Conservation (phyloP, 1,140 invertebrate genomes). For the Euglossa dilemma region DNA sequence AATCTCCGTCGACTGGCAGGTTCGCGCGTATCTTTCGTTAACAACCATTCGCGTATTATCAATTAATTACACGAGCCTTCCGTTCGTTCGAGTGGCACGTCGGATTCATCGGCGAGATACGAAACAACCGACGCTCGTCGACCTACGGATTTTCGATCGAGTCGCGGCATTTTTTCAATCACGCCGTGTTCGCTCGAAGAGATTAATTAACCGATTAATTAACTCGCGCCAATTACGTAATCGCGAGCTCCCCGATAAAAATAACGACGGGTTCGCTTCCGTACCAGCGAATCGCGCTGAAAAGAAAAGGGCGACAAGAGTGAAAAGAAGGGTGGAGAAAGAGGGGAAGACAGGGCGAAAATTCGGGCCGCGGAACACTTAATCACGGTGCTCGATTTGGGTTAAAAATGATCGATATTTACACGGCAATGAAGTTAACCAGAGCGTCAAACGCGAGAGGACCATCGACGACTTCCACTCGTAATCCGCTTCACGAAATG, state of each 20-base stretch:
- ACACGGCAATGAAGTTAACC: not conserved
- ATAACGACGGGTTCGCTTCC: not conserved
- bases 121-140: too few species aligned
- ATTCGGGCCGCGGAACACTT: not conserved
- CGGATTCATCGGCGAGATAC: too few species aligned
- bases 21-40: not conserved
- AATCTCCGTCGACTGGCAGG: not conserved
- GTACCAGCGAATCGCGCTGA: not conserved
- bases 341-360: too few species aligned
- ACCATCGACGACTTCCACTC: not conserved
- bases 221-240: not conserved
- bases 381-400: not conserved
- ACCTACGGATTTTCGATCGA: too few species aligned
- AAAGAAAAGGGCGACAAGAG: not conserved
- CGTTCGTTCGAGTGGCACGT: too few species aligned
- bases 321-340: too few species aligned
- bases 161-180: too few species aligned
- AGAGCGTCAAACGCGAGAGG: not conserved
- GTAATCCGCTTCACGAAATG: not conserved
- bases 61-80: too few species aligned
- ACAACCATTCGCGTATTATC: too few species aligned
- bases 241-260: not conserved
- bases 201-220: not conserved
- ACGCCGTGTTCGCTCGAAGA: not conserved
- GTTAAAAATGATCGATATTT: constrained; percentile 1